phyloP scores from a whole-genome alignment of 1,140 invertebrate species.

The Sitophilus oryzae region DNA sequence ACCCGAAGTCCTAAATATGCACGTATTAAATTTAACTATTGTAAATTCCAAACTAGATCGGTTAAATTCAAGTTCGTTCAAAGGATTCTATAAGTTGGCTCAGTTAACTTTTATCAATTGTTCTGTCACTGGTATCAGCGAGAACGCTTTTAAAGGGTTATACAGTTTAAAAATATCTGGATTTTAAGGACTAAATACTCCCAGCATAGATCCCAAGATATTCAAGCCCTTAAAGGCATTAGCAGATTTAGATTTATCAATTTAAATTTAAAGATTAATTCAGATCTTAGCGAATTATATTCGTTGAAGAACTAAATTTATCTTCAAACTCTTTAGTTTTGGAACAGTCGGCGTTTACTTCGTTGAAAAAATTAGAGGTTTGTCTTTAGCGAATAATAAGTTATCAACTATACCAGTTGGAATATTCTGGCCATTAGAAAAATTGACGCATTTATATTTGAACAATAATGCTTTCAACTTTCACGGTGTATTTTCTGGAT shows the following conservation, averaged over 20 bases:
- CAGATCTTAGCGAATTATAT: neutral
- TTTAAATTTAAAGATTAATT: neutral
- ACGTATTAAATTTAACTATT: slow-evolving; percentile 1
- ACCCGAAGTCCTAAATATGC: neutral
- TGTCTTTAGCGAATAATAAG: slow-evolving; percentile 7
- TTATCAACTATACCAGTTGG: neutral
- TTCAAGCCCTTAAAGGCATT: slow-evolving; percentile 4
- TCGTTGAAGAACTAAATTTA: slow-evolving; percentile 6
- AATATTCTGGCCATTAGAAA: neutral
- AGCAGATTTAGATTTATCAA: slow-evolving; percentile 5
- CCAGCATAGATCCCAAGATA: neutral
- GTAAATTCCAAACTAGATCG: slow-evolving; percentile 1
- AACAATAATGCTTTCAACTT: slow-evolving; percentile 6
- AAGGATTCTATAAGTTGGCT: slow-evolving; percentile 6
- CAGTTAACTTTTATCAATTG: slow-evolving; percentile 4
- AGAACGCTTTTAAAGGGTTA: slow-evolving; percentile 7
- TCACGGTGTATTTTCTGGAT: slow-evolving; percentile 5
- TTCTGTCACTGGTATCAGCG: neutral
- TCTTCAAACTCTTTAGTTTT: neutral
- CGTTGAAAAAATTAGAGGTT: slow-evolving; percentile 2
- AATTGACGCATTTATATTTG: slow-evolving; percentile 14
- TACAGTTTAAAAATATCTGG: neutral
- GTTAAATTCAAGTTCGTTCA: slow-evolving; percentile 1
- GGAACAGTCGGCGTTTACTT: neutral
- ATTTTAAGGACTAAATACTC: neutral